Base-by-base conservation (phyloP, 1,140 invertebrate species). In the Cheumatopsyche charites region DNA sequence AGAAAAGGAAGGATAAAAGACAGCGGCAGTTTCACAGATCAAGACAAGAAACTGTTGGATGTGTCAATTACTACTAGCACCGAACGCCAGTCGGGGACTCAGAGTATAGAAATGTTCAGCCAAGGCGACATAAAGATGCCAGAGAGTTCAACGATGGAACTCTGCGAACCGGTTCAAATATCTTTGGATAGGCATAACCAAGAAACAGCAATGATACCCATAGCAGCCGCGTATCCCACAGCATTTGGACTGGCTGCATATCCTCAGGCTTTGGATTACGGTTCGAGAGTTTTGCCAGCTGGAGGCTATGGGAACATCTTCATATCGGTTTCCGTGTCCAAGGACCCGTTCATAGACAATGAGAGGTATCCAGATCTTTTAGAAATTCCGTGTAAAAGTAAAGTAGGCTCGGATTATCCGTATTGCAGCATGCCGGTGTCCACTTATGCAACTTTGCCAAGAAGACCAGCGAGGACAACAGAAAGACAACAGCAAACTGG, bases 331-430 rank as follows among this genome's bases (percentile, higher is more conserved):
- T 89, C 90, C 0, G 84, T 92, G 71, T 89, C 88, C 72, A 89
- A 90, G 80, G 89, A 92, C 77, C 86, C 87, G 75, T 74, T 82
- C 25, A 75, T 83, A 55, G 85, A 86, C 76, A 81, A 87, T 45
- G 86, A 90, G 71, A 87, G 90, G 67, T 94, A 92, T 81, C 92
- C 92, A 26, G 92, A 94, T 78, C 80, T 94, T 13, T 82, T 94
- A 55, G 91, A 94, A 79, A 88, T 90, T 47, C 87, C 90, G 47
- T 87, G 87, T 69, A 83, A 88, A 49, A 79, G 82, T 1, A 84
- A 87, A 65, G 79, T 79, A n/a, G 77, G 70, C 26, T 62, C 78
- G 79, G 42, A 82, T 78, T 75, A 62, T 36, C 62, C 72, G 2
- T 76, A 67, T 61, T 76, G 75, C 41, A 66, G 65, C 7, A 58